A percentile compares a stretch with the other conserved stretches of the same genome.
Evolutionary conservation across 2,888 invertebrate species (phyloP).

Genomic region (Eupeodes latifasciatus): DNA sequence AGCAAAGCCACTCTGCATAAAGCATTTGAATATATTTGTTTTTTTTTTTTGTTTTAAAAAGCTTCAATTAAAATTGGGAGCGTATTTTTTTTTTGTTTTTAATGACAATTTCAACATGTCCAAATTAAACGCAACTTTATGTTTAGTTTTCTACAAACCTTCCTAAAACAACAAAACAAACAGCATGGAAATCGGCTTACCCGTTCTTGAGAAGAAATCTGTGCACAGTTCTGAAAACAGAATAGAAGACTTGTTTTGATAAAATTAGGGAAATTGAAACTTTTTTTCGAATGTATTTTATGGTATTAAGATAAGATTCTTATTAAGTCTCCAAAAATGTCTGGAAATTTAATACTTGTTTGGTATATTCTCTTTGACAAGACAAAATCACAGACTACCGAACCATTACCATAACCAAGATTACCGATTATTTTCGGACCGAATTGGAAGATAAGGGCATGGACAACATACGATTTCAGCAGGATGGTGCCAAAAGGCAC

Average conservation of each 20-base stretch:
- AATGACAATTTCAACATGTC: conserved; percentile 28
- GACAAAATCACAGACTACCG: too few species aligned
- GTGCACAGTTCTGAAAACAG: conserved; percentile 39
- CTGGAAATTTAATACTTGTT: too few species aligned
- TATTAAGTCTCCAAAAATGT: too few species aligned
- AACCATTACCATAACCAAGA: too few species aligned
- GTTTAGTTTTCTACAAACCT: conserved; percentile 46
- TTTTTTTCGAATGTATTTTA: too few species aligned
- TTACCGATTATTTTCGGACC: too few species aligned
- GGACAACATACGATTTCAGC: too few species aligned
- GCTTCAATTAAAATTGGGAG: neutral
- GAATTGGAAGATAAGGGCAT: too few species aligned
- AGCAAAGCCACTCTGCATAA: conserved; percentile 18
- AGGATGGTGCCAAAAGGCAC: too few species aligned
- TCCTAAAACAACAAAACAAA: conserved; percentile 46
- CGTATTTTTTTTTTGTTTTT: neutral
- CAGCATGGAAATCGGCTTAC: conserved; percentile 49
- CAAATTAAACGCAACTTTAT: conserved; percentile 37
- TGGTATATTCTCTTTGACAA: too few species aligned
- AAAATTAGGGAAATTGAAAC: conserved; percentile 1
- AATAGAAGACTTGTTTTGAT: conserved; percentile 25
- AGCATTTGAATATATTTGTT: neutral
- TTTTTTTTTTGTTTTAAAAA: neutral
- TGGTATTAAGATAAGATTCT: too few species aligned
- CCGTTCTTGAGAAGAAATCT: conserved; percentile 40